phyloP scores from a whole-genome alignment of 2,888 invertebrate species.

The Drosophila phalerata region DNA sequence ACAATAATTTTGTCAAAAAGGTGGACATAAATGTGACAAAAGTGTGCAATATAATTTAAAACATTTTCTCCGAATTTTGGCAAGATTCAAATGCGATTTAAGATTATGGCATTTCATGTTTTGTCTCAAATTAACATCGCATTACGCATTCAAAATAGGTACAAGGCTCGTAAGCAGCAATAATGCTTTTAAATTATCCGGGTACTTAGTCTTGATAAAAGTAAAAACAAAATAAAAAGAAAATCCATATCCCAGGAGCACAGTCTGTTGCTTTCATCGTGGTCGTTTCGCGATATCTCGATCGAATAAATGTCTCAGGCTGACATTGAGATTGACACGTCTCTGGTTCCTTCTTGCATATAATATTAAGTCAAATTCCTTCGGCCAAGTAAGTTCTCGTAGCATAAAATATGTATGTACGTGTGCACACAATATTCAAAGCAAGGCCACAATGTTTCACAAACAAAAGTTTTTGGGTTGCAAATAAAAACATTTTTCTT shows the following conservation, averaged over 20 bases:
- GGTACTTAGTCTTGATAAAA: slow-evolving; percentile 6
- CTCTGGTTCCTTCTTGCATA: background rate
- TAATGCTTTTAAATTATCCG: slow-evolving; percentile 24
- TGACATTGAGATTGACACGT: slow-evolving; percentile 14
- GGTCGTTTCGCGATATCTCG: slow-evolving; percentile 32
- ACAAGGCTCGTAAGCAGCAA: slow-evolving; percentile 16
- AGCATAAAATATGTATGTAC: slow-evolving; percentile 10
- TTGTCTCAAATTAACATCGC: slow-evolving; percentile 17
- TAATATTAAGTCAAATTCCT: slow-evolving; percentile 14
- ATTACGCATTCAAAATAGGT: slow-evolving; percentile 28
- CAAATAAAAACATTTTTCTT: slow-evolving; percentile 17
- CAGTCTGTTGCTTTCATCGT: background rate
- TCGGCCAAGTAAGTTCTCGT: slow-evolving; percentile 4
- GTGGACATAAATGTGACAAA: background rate
- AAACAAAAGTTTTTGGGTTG: slow-evolving; percentile 12
- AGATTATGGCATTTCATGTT: slow-evolving; percentile 14
- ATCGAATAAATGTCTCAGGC: slow-evolving; percentile 13
- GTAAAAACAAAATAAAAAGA: background rate
- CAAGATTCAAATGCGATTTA: background rate
- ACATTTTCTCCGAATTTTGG: background rate
- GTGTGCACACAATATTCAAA: background rate
- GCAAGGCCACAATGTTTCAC: background rate
- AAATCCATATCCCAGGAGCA: background rate
- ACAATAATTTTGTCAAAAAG: background rate
- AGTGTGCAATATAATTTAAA: slow-evolving; percentile 9